Evolutionary conservation across 2,113 vertebrate genomes (phyloP).

Genomic region (Deroptyus accipitrinus): DNA sequence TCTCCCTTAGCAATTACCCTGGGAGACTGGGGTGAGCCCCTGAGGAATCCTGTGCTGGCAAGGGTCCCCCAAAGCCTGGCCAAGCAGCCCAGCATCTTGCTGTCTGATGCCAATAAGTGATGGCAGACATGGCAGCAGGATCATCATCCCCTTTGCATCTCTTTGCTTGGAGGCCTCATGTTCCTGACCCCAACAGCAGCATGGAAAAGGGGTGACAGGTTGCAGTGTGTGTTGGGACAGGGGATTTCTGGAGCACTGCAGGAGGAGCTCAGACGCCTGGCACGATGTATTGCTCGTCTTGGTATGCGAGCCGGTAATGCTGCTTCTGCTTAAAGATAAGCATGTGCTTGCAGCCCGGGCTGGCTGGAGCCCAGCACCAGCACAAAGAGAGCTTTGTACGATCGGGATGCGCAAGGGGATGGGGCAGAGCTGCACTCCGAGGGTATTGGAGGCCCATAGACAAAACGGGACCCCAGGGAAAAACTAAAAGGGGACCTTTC

Average conservation of each 20-base stretch:
- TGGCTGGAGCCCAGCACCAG: conserved; percentile 16
- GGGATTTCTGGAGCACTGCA: background rate
- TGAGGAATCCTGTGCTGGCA: background rate
- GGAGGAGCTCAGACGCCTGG: background rate
- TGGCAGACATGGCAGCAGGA: background rate
- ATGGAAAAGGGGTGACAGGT: accelerated
- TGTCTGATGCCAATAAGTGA: background rate
- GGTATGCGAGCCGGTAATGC: accelerated
- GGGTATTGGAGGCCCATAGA: background rate
- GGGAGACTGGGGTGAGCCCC: background rate
- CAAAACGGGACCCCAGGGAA: background rate
- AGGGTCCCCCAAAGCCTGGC: background rate
- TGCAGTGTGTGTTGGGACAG: background rate
- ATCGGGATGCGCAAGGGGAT: background rate
- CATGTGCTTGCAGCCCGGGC: background rate
- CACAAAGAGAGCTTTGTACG: conserved; percentile 42
- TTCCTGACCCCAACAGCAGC: accelerated
- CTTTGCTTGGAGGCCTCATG: accelerated
- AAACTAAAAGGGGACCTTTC: background rate
- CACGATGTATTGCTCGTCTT: accelerated
- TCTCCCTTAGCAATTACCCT: background rate
- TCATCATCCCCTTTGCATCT: accelerated
- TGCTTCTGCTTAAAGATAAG: background rate
- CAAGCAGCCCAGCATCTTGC: background rate
- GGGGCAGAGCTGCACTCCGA: background rate